Evolutionary conservation across 2,888 invertebrate genomes (phyloP), one percentile per base, ranked within the genome.

Genomic region (Achlya flavicornis): DNA sequence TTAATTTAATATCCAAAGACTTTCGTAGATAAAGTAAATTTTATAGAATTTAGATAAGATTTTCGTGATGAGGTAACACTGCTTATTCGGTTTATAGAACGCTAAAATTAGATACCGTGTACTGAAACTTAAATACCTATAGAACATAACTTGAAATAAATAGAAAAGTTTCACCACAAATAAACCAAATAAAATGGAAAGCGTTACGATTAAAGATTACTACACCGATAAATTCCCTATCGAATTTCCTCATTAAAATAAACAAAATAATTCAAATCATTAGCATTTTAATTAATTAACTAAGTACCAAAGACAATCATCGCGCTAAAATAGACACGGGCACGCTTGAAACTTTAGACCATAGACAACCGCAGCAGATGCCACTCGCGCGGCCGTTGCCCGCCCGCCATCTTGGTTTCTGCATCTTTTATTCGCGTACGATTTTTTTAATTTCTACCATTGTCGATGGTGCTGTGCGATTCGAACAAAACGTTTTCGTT

Each of bases 351-450:
- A 91, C 79, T 73, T 70, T 86, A 91, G 70, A 82, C 81, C 82
- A 77, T 82, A 83, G 81, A 79, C 81, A 79, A 71, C 74, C 72
- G 75, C 77, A 75, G 82, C 87, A 89, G 87, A 89, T 89, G 90
- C 83, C 79, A 80, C 81, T 80, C 67, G 69, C 70, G 76, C 78
- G 89, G 89, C 75, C 89, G 75, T 87, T 88, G 89, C 85, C 87
- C 89, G 84, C 59, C 72, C 73, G 84, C 82, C 84, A 82, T 83
- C 68, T 82, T 86, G 77, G 64, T 76, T 77, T 76, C 69, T 74
- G 67, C 67, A 68, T 64, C 64, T 73, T 73, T 75, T 70, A 77
- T 78, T 74, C 59, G 61, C 32, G 43, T 16, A 53, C 48, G 19
- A 53, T 57, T 60, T 63, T 61, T 60, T 58, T 61, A 63, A 58